Evolutionary conservation across 1,140 invertebrate species (phyloP).

Genomic region (Brachionus koreanus): DNA sequence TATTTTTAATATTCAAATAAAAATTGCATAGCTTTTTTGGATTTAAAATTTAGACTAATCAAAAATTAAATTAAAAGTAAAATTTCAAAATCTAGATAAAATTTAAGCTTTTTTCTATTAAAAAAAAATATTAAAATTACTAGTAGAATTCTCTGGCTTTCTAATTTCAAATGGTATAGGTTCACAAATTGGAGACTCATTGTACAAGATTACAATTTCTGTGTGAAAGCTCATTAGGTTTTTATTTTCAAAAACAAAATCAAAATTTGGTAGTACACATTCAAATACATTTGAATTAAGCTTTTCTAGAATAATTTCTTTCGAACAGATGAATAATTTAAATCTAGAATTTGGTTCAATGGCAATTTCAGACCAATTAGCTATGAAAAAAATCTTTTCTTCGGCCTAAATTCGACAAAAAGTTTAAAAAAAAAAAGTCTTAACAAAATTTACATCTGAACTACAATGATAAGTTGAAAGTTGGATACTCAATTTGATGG

Average conservation of each 20-base stretch:
- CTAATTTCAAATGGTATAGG: slow-evolving; percentile 7
- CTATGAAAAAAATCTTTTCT: not conserved
- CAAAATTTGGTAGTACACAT: slow-evolving; percentile 4
- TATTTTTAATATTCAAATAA: not conserved
- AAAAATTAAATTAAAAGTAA: no score
- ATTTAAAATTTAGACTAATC: not conserved
- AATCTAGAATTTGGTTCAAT: not conserved
- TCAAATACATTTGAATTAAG: slow-evolving; percentile 10
- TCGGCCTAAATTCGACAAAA: not conserved
- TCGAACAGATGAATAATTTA: not conserved
- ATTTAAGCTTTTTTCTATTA: not conserved
- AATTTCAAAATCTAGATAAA: no score
- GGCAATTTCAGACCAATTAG: not conserved
- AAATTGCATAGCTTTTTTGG: not conserved
- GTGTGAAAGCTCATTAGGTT: not conserved
- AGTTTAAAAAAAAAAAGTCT: not conserved
- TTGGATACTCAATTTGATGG: not conserved
- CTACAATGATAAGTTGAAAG: not conserved
- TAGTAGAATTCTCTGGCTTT: not conserved
- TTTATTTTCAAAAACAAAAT: not conserved
- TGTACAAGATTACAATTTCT: not conserved
- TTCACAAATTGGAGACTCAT: not conserved
- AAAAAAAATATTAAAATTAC: not conserved
- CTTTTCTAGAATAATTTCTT: not conserved
- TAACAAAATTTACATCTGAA: not conserved